Evolutionary conservation across 2,113 vertebrate species (phyloP), one percentile per base, ranked within the genome.

Genomic region (Erpornis zantholeuca): DNA sequence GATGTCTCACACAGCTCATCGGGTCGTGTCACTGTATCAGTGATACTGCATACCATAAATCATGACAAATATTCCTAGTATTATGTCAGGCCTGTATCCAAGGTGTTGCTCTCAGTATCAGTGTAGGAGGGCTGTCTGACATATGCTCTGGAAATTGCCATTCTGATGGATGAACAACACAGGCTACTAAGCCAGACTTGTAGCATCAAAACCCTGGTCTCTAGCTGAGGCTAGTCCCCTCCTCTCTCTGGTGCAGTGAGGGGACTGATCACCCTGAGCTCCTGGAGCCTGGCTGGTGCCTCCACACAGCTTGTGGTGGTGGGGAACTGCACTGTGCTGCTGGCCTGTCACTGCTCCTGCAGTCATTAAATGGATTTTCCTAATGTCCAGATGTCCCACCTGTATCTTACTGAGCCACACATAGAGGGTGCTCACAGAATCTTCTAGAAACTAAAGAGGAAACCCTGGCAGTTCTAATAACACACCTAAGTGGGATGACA

Each of bases 241-340:
- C 61, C 53, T 65, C 45, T 21, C 50, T 22, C 54, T 57, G 59
- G 20, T 29, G 59, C 50, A 57, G 33, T 1, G 2, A 50, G 18
- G 24, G n/a, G 9, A 36, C 4, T 0, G 0, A 23, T 11, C 0
- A 0, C 6, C 3, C 21, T 25, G 6, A 35, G 31, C 50, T 82
- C 63, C 2, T 4, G 27, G 31, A 77, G 17, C 59, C 63, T 3
- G 0, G 8, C 56, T 78, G 80, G 16, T 45, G 17, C n/a, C 40
- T 45, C 31, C 4, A 0, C 59, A 52, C 22, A 28, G 49, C 36
- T 40, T n/a, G 36, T 69, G 54, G 35, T 0, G 3, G 24, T 15
- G n/a, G 22, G 18, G 36, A 82, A 9, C 50, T 40, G 44, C 1
- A 2, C 40, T 52, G 38, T 3, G 1, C 53, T 69, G n/a, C 73